Conservation (phyloP, 2,113 vertebrate species). For the Misgurnus mizolepis region DNA sequence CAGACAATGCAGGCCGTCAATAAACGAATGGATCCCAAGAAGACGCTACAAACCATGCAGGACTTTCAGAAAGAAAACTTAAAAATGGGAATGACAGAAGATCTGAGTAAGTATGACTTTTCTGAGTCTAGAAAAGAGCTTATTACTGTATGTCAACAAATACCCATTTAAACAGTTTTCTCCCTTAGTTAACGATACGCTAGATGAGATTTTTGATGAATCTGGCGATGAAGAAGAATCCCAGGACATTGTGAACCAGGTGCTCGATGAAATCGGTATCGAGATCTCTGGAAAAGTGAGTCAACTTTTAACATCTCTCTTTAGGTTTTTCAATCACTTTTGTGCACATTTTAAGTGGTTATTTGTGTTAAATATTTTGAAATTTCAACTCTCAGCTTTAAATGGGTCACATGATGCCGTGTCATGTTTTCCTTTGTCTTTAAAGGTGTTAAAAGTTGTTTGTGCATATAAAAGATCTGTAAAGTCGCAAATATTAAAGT, state of each 20-base stretch:
- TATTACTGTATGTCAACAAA: no score
- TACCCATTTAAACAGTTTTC: no score
- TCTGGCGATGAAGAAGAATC: slow-evolving; percentile 98
- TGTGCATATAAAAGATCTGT: no score
- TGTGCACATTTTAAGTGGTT: neutral
- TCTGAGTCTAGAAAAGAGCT: neutral
- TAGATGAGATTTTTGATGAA: slow-evolving; percentile 95
- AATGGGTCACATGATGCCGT: no score
- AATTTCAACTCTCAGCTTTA: no score
- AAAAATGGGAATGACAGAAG: slow-evolving; percentile 98
- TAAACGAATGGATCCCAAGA: slow-evolving; percentile 98
- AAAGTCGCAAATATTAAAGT: no score
- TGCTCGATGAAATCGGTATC: slow-evolving; percentile 97
- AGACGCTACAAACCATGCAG: slow-evolving; percentile 96
- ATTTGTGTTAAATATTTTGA: no score
- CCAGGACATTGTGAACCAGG: slow-evolving; percentile 96
- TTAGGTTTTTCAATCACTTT: neutral
- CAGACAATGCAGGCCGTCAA: slow-evolving; percentile 98
- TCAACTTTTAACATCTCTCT: neutral
- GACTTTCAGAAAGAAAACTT: slow-evolving; percentile 99
- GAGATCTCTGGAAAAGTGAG: slow-evolving; percentile 95
- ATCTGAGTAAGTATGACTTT: slow-evolving; percentile 81
- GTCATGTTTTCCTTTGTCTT: no score
- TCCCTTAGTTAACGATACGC: slow-evolving; percentile 84
- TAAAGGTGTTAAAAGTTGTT: no score